Conservation (phyloP, 2,797 vertebrate species). For the Nannoperca obscura region DNA sequence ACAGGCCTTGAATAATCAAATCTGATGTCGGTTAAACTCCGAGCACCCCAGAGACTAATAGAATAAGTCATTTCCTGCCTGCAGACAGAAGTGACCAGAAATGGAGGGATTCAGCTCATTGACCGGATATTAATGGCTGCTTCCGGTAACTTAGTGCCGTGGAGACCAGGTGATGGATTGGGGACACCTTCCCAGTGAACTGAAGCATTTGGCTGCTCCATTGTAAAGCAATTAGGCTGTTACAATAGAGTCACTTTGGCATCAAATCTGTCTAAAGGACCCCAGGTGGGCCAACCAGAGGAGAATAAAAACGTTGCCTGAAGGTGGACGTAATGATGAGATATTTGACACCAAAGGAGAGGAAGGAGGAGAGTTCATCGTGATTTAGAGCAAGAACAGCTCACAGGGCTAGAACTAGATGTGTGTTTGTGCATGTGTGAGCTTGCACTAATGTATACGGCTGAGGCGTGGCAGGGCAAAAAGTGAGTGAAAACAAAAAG, state of each 20-base stretch:
- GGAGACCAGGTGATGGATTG: conserved; percentile 67
- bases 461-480: not conserved
- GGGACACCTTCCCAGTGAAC: conserved; percentile 70
- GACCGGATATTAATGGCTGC: conserved; percentile 67
- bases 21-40: conserved; percentile 27
- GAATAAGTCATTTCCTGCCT: conserved; percentile 51
- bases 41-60: conserved; percentile 30
- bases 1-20: conserved; percentile 41
- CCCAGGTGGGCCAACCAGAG: conserved; percentile 40
- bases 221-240: conserved; percentile 68
- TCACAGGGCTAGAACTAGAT: not conserved
- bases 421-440: conserved; percentile 5
- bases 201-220: conserved; percentile 62
- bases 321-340: conserved; percentile 39
- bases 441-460: not conserved
- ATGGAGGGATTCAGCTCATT: conserved; percentile 61
- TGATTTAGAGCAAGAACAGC: not conserved
- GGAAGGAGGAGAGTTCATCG: not conserved
- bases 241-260: conserved; percentile 61
- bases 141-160: conserved; percentile 64
- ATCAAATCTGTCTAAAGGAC: conserved; percentile 31
- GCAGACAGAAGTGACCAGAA: conserved; percentile 60
- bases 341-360: conserved; percentile 29
- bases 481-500: conserved; percentile 7
- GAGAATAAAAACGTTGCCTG: conserved; percentile 36